phyloP scores from a whole-genome alignment of 1,140 invertebrate species.

The Penaeus indicus region DNA sequence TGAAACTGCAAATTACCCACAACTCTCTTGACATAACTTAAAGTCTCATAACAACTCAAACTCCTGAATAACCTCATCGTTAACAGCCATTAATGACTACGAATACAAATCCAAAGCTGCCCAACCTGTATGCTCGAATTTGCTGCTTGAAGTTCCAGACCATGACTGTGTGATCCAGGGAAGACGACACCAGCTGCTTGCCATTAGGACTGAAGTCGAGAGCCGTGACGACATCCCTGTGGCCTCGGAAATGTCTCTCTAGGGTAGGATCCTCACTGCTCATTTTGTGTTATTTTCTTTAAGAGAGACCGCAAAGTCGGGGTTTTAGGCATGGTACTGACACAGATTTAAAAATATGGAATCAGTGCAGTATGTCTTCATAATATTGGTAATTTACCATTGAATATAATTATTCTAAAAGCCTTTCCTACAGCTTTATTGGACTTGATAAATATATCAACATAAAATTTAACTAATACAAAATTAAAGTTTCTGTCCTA shows the following conservation, averaged over 20 bases:
- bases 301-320: background rate
- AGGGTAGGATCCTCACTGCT: conserved; percentile 76
- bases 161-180: conserved; percentile 83
- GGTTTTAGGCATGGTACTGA: background rate
- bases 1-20: too few relatives aligned
- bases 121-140: conserved; percentile 73
- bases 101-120: background rate
- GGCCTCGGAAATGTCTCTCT: conserved; percentile 84
- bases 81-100: background rate
- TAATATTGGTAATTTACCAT: too few relatives aligned
- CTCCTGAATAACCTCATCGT: too few relatives aligned
- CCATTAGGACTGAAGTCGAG: conserved; percentile 83
- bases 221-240: conserved; percentile 80
- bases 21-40: too few relatives aligned
- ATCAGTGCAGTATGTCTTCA: too few relatives aligned
- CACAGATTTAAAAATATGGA: background rate
- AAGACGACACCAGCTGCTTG: conserved; percentile 82
- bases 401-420: too few relatives aligned
- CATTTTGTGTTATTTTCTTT: conserved; percentile 36
- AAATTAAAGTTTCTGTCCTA: too few relatives aligned
- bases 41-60: too few relatives aligned
- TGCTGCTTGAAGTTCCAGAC: conserved; percentile 81
- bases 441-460: too few relatives aligned
- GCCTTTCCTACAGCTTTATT: too few relatives aligned
- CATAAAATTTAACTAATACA: too few relatives aligned